Conservation (phyloP, 2,113 vertebrate genomes). For the Pleuronectes platessa region DNA sequence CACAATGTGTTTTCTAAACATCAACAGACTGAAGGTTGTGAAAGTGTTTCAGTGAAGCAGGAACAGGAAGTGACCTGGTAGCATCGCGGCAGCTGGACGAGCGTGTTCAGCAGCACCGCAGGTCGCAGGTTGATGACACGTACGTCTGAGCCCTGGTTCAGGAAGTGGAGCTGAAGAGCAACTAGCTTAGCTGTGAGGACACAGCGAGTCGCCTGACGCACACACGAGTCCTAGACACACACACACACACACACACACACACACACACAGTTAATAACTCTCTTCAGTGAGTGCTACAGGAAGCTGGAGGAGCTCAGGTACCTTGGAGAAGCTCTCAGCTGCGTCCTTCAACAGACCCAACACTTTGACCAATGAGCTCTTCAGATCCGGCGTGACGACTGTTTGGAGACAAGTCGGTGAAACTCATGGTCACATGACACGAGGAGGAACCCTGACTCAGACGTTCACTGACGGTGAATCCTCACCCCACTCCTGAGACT, state of each 20-base stretch:
- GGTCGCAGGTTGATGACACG: constrained; percentile 87
- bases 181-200: constrained; percentile 86
- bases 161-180: constrained; percentile 92
- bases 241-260: background rate
- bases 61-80: constrained; percentile 86
- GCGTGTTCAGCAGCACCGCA: constrained; percentile 75
- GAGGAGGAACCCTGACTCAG: background rate
- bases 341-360: constrained; percentile 92
- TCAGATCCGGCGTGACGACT: constrained; percentile 85
- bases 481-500: constrained; percentile 92
- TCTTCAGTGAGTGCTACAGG: accelerated
- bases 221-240: constrained; percentile 89
- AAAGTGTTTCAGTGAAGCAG: background rate
- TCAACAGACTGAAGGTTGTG: too few species aligned
- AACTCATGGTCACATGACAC: background rate
- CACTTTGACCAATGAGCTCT: constrained; percentile 89
- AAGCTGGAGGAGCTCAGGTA: constrained; percentile 34
- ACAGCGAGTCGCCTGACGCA: constrained; percentile 89
- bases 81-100: constrained; percentile 85
- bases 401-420: background rate
- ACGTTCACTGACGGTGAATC: too few species aligned
- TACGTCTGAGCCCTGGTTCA: constrained; percentile 82
- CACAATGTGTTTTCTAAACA: too few species aligned
- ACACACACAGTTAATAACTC: background rate
- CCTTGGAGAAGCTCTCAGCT: constrained; percentile 96